Base-by-base conservation (phyloP, 1,140 invertebrate genomes). In the Pectinophora gossypiella region DNA sequence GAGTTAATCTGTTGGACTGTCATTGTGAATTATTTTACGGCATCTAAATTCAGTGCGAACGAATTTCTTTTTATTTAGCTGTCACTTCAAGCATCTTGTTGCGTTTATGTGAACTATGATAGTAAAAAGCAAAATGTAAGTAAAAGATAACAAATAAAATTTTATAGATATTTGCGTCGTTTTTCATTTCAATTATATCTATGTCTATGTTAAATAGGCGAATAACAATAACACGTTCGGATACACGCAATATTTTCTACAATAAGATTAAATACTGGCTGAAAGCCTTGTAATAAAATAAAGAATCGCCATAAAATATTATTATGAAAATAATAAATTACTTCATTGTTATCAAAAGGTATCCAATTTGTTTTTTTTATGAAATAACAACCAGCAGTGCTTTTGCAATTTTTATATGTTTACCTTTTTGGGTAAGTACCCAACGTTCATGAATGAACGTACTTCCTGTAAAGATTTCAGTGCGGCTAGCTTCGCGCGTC, bases 1-100 rank as follows among this genome's bases (percentile, higher is more conserved):
- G 86, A 85, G 77, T 72, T 86, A 60, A 86, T 68, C 69, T 87
- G 83, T 66, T 85, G 86, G 71, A 88, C 86, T 87, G 86, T 88
- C 86, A 88, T 88, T 84, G 79, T 88, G 85, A 82, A 83, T 86
- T 88, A 88, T 87, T 87, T 88, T 69, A 68, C 72, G 59, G 69
- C 77, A 73, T 70, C 80, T 75, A 89, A 87, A 79, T 87, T 89
- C 66, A 83, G 78, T 73, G 59, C 69, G 76, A 79, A 71, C 67
- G 79, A 76, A 75, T 73, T 76, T 71, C 59, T 84, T 76, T 72
- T 81, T 76, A 72, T 78, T 75, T 71, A 68, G 58, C 59, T 73
- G 66, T 73, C 59, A 71, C 27, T 21, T 44, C 36, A 6, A 16
- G 36, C 36, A 40, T 40, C 16, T 40, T 40, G 36, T 40, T 40